Percentiles rank a stretch among this genome's conserved stretches.
Conservation (phyloP, 2,113 vertebrate genomes). For the Vulpes vulpes region DNA sequence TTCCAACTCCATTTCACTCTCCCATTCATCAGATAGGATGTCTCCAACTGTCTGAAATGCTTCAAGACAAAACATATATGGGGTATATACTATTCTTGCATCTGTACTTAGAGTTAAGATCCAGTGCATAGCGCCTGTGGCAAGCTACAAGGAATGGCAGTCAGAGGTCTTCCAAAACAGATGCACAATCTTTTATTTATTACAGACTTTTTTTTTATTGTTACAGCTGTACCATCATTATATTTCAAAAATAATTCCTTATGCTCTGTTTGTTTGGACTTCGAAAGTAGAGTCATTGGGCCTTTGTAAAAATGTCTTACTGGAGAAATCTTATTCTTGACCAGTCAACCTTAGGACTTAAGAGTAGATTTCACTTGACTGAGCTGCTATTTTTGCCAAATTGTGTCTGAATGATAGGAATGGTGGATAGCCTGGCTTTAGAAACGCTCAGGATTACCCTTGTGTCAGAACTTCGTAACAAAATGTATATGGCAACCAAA, state of each 20-base stretch:
- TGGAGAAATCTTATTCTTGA: conserved; percentile 67
- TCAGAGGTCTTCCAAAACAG: conserved; percentile 52
- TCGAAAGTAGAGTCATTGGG: neutral
- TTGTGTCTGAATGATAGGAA: neutral
- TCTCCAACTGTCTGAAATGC: neutral
- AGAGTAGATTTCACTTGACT: conserved; percentile 62
- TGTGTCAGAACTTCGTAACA: neutral
- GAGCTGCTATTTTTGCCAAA: conserved; percentile 2
- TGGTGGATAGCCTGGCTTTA: neutral
- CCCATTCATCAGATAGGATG: neutral
- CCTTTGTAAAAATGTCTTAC: conserved; percentile 63
- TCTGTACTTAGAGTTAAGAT: conserved; percentile 17
- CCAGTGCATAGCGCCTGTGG: neutral
- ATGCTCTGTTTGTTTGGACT: conserved; percentile 67
- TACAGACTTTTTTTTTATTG: conserved; percentile 59
- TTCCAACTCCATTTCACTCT: neutral
- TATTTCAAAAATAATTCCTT: conserved; percentile 72
- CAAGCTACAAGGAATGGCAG: conserved; percentile 21
- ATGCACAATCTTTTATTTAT: conserved; percentile 73
- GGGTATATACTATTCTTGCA: neutral
- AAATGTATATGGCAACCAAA: neutral
- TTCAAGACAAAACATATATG: neutral
- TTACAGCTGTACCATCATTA: conserved; percentile 66
- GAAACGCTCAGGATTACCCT: neutral
- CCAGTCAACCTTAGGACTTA: conserved; percentile 54